Percentiles rank a stretch among this genome's conserved stretches.
These are phyloP conservation scores for Hyaena hyaena DNA, from an alignment of 2,113 vertebrate genomes.

Conservation along the genomic window DNA sequence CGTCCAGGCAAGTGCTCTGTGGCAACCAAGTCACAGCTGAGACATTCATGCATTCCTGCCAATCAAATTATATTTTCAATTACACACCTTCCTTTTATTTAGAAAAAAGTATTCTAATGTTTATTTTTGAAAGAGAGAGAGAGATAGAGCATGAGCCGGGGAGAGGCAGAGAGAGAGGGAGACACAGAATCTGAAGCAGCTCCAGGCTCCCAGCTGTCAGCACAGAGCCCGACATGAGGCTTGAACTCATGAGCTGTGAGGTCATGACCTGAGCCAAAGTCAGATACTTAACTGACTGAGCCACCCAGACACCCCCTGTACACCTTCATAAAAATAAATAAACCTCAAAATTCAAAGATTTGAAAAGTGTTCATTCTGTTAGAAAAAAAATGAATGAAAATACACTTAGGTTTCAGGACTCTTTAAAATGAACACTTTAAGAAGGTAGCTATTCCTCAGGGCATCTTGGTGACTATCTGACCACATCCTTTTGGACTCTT, in stretches of 20 bases:
- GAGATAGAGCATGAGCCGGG: too few species aligned
- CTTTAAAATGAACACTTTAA: constrained; percentile 43
- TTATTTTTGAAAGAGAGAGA: too few species aligned
- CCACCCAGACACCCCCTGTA: too few species aligned
- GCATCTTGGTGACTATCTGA: constrained; percentile 58
- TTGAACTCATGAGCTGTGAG: too few species aligned
- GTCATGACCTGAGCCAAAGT: too few species aligned
- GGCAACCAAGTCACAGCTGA: background rate
- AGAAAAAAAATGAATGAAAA: background rate
- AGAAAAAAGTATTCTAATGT: background rate
- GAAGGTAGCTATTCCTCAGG: too few species aligned
- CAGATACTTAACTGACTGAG: too few species aligned
- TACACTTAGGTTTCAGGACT: background rate
- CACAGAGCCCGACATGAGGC: too few species aligned
- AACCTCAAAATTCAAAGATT: background rate
- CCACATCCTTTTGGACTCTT: constrained; percentile 71
- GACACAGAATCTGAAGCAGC: too few species aligned
- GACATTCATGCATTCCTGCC: background rate
- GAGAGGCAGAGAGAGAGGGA: too few species aligned
- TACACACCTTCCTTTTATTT: constrained; percentile 54
- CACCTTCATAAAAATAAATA: constrained; percentile 19
- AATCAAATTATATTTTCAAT: constrained; percentile 64
- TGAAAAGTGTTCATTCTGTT: background rate
- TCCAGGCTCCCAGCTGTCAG: too few species aligned
- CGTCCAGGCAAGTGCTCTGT: background rate